Conservation (phyloP, 2,888 invertebrate genomes). For the Idaea dimidiata region DNA sequence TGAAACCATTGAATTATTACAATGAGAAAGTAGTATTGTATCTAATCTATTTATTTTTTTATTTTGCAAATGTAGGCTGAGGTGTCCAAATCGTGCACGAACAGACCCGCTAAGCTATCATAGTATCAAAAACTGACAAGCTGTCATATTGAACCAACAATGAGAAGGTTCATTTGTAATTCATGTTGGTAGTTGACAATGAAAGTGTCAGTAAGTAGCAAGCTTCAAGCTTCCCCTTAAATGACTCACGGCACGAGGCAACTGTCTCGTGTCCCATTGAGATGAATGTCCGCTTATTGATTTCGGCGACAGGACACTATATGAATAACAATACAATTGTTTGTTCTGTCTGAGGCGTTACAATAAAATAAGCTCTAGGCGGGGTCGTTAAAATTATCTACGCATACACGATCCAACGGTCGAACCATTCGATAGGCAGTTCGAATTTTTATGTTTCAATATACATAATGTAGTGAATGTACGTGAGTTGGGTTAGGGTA, state of each 20-base stretch:
- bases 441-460: no score
- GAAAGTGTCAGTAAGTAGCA: conserved; percentile 36
- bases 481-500: no score
- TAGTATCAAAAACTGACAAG: conserved; percentile 20
- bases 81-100: not conserved
- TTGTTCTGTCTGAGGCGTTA: conserved; percentile 5
- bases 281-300: conserved; percentile 15
- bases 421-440: no score
- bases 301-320: conserved; percentile 13
- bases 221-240: conserved; percentile 40
- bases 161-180: conserved; percentile 41
- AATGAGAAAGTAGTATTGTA: not conserved
- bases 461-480: no score
- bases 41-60: not conserved
- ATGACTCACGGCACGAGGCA: conserved; percentile 18
- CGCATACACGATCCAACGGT: not conserved
- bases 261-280: conserved; percentile 10
- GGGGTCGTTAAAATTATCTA: not conserved
- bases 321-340: conserved; percentile 18
- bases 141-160: conserved; percentile 47
- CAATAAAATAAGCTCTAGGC: conserved; percentile 1
- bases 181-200: conserved; percentile 41
- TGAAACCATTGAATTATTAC: not conserved
- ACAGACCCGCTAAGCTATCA: not conserved
- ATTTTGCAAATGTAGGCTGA: not conserved